phyloP scores from a whole-genome alignment of 2,113 vertebrate genomes.

The Poeciliopsis occidentalis region DNA sequence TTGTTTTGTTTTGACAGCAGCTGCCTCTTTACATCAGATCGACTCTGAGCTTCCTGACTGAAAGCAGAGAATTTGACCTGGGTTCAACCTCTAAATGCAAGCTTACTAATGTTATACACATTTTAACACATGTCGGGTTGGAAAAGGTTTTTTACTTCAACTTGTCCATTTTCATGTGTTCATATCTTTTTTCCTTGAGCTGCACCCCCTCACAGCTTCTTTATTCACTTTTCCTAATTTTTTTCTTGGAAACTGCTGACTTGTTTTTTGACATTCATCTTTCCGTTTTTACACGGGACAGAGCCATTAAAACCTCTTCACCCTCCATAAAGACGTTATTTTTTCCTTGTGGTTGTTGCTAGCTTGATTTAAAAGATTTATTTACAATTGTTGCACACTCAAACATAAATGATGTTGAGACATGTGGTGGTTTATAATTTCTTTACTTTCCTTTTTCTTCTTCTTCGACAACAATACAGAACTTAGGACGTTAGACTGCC shows the following conservation, averaged over 20 bases:
- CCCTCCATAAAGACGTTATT: conserved; percentile 1
- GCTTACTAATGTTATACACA: neutral
- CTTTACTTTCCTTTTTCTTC: too few relatives aligned
- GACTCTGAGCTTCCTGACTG: neutral
- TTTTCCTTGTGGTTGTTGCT: neutral
- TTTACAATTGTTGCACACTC: too few relatives aligned
- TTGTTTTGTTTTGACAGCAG: neutral
- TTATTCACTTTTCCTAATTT: conserved; percentile 33
- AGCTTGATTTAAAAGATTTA: too few relatives aligned
- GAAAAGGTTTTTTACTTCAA: conserved; percentile 21
- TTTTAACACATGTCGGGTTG: neutral
- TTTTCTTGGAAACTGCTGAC: conserved; percentile 28
- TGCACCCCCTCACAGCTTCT: conserved; percentile 10
- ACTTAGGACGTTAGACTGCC: too few relatives aligned
- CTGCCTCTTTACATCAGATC: neutral
- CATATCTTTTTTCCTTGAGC: conserved; percentile 9
- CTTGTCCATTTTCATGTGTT: conserved; percentile 13
- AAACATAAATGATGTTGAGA: too few relatives aligned
- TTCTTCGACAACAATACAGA: too few relatives aligned
- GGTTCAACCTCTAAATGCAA: conserved; percentile 1
- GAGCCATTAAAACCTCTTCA: conserved; percentile 8
- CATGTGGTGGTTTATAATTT: too few relatives aligned
- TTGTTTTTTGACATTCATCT: conserved; percentile 36
- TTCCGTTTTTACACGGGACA: conserved; percentile 19
- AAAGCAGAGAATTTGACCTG: neutral